A percentile compares a stretch with the other conserved stretches of the same genome.
Evolutionary conservation across 1,140 invertebrate species (phyloP).

Genomic region (Caenorhabditis brenneri): DNA sequence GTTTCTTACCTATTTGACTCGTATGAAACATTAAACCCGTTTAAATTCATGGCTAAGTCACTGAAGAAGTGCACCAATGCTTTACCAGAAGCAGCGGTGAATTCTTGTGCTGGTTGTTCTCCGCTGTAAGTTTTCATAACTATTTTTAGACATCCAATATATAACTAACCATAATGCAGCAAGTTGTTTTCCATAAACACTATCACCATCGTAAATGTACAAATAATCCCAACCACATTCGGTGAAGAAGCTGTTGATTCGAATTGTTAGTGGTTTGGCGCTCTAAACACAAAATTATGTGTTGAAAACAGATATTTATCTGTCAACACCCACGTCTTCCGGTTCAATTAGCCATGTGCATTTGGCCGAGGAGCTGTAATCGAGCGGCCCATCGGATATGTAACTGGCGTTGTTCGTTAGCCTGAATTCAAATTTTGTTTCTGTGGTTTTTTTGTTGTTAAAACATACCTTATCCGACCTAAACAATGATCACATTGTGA

Average conservation of each 20-base stretch:
- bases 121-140: slow-evolving; percentile 47
- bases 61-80: slow-evolving; percentile 70
- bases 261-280: slow-evolving; percentile 55
- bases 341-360: slow-evolving; percentile 69
- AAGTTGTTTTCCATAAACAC: slow-evolving; percentile 63
- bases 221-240: slow-evolving; percentile 71
- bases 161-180: slow-evolving; percentile 66
- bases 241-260: slow-evolving; percentile 64
- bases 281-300: not conserved
- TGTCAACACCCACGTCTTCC: slow-evolving; percentile 14
- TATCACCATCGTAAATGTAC: slow-evolving; percentile 70
- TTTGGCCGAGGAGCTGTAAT: slow-evolving; percentile 63
- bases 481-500: slow-evolving; percentile 67
- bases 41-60: slow-evolving; percentile 68
- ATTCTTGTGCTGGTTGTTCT: slow-evolving; percentile 54
- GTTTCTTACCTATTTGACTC: slow-evolving; percentile 53
- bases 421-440: slow-evolving; percentile 53
- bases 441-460: slow-evolving; percentile 50
- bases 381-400: slow-evolving; percentile 62
- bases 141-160: not conserved
- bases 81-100: slow-evolving; percentile 59
- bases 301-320: not conserved
- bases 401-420: slow-evolving; percentile 40
- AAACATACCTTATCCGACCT: slow-evolving; percentile 64
- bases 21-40: slow-evolving; percentile 69